Base-by-base conservation (phyloP, 2,888 invertebrate species). In the Xanthorhoe designata region DNA sequence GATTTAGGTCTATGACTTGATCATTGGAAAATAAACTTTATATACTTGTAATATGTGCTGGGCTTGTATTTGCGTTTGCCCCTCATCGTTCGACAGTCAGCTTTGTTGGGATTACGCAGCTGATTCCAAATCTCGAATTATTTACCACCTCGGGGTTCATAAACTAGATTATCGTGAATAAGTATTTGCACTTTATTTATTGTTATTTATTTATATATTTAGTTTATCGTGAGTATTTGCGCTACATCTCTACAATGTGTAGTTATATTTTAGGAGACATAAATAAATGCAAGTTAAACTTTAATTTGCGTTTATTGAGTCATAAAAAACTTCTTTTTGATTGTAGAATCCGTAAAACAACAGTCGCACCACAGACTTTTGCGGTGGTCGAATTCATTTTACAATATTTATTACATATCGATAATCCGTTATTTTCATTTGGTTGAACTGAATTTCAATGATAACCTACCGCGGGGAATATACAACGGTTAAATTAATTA, bases 331-430 rank as follows among this genome's bases (percentile, higher is more conserved):
- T 73, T 72, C 17, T 74, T 73, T 75, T 64, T 62, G 69, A 75
- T 75, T 75, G 73, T 70, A 77, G 75, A 73, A 76, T 75, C 72
- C 82, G 82, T 84, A 83, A 85, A 85, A 85, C 81, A 85, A 81
- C 79, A 79, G 65, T 72, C 57, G 59, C 47, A 73, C 88, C 86
- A 77, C 86, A 82, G 68, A 74, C 83, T 81, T 84, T 80, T 87
- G 90, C 84, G 89, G 89, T 81, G 70, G 58, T 66, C 75, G 82
- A 84, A 84, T 86, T 86, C 83, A 88, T 88, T 89, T 88, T 78
- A 79, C 76, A 77, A 82, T 82, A 85, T 85, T 85, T 83, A 86
- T 89, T 85, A 84, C 49, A 82, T 84, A 83, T 81, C 81, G 78
- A 83, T 88, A 87, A 87, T 84, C 81, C 82, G 80, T 79, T 84